Conservation (phyloP, 1,140 invertebrate species). For the Drosophila miranda region DNA sequence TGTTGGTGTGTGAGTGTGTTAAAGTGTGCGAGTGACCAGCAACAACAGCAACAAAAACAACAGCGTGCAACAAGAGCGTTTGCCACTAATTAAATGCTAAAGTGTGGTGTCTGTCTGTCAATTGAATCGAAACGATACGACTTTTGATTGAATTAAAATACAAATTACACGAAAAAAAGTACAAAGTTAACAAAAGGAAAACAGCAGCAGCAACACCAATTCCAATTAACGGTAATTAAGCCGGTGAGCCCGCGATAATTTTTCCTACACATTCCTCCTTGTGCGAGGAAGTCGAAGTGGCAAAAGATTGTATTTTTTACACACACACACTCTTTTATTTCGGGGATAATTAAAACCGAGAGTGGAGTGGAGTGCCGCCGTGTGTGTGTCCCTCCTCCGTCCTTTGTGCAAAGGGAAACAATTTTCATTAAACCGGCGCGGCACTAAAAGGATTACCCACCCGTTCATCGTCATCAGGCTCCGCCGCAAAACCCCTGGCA, state of each 20-base stretch:
- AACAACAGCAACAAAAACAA: slow-evolving; percentile 19
- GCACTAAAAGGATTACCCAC: slow-evolving; percentile 73
- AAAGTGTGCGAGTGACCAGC: slow-evolving; percentile 35
- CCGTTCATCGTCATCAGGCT: slow-evolving; percentile 72
- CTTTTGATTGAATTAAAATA: slow-evolving; percentile 62
- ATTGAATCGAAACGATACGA: slow-evolving; percentile 59
- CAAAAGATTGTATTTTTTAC: slow-evolving; percentile 36
- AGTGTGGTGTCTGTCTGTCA: slow-evolving; percentile 52
- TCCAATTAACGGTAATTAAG: slow-evolving; percentile 63
- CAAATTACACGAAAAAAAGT: slow-evolving; percentile 38
- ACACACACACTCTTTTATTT: slow-evolving; percentile 13
- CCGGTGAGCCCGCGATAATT: slow-evolving; percentile 41
- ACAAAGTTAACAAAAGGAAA: slow-evolving; percentile 9
- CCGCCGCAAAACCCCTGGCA: slow-evolving; percentile 23
- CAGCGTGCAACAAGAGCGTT: slow-evolving; percentile 11
- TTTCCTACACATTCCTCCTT: slow-evolving; percentile 43
- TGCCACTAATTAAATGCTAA: slow-evolving; percentile 56
- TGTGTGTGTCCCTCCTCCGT: slow-evolving; percentile 12
- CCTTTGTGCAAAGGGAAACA: slow-evolving; percentile 32
- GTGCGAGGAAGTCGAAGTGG: slow-evolving; percentile 5
- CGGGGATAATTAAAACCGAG: slow-evolving; percentile 47
- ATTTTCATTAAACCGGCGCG: slow-evolving; percentile 74
- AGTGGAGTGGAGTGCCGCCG: slow-evolving; percentile 11
- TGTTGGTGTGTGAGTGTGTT: slow-evolving; percentile 11
- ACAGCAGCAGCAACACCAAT: slow-evolving; percentile 10